Base-by-base conservation (phyloP, 2,888 invertebrate species). In the Drosophila quasianomalipes region DNA sequence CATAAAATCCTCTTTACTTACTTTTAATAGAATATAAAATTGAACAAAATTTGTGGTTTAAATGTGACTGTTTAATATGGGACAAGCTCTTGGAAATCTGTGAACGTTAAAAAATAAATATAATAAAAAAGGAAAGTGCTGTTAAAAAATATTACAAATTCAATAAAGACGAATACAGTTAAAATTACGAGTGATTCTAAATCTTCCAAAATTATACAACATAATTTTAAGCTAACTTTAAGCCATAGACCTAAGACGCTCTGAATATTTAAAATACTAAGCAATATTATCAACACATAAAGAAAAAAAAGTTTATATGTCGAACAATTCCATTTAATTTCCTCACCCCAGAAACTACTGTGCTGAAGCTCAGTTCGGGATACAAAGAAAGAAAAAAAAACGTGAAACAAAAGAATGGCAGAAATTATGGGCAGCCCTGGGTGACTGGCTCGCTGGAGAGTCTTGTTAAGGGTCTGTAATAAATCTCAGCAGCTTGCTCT, bases 401-500 rank as follows among this genome's bases (percentile, higher is more conserved):
- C 14, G 26, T 59, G 66, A 58, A 57, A 75, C 68, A 65, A 72
- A 58, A 54, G 53, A 76, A 70, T 49, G 37, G 68, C 60, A 47
- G 63, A 70, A 44, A 53, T 47, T 26, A 59, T 37, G 60, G 52
- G 63, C 78, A 60, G 31, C 54, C 41, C 41, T 65, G 70, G 66
- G 63, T 58, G 41, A 31, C 39, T 41, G 49, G 68, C 52, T 64
- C 58, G 37, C 35, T 41, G 35, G 28, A 35, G 35, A 76, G 60
- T 60, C 83, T 87, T 83, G 88, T 85, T 90, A 88, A 89, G 86
- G 85, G 85, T 85, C 83, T 71, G 86, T 79, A 85, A 91, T 91
- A 91, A 91, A 91, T 91, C 92, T 92, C 83, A 55, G 74, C 79
- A 82, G 88, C 85, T 81, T 83, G 82, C 68, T 79, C 82, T 86